Percentiles rank a stretch among this genome's conserved stretches.
Conservation (phyloP, 2,797 vertebrate genomes). For the Myotis daubentonii region DNA sequence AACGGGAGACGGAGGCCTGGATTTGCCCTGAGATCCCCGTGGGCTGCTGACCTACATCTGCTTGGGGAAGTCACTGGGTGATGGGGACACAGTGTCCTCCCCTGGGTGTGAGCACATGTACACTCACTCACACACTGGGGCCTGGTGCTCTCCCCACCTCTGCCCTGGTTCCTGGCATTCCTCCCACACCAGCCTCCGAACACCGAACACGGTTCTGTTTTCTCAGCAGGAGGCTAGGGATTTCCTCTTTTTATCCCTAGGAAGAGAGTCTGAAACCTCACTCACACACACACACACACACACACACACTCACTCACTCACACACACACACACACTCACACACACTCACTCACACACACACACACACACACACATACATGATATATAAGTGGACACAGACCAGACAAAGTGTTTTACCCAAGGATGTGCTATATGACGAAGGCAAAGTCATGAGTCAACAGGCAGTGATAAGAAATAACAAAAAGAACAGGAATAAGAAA, state of each 20-base stretch:
- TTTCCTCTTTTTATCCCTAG: constrained; percentile 62
- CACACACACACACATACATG: background rate
- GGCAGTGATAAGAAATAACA: background rate
- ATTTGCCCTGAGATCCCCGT: background rate
- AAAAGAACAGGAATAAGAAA: background rate
- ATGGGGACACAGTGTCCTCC: fast-evolving
- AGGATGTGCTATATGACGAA: background rate
- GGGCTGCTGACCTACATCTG: background rate
- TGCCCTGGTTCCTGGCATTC: background rate
- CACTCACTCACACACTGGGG: fast-evolving
- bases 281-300: too few relatives aligned
- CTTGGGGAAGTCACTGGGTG: background rate
- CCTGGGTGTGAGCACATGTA: background rate
- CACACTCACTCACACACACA: background rate
- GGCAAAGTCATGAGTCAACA: background rate
- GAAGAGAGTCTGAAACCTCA: constrained; percentile 16
- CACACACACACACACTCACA: too few relatives aligned
- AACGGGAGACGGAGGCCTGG: background rate
- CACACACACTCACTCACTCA: background rate
- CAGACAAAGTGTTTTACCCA: background rate
- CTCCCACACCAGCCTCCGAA: background rate
- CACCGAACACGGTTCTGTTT: constrained; percentile 49
- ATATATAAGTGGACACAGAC: background rate
- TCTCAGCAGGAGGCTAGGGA: constrained; percentile 49
- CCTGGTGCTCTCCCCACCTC: background rate